Base-by-base conservation (phyloP, 2,888 invertebrate species). In the Parnassius glacialis region DNA sequence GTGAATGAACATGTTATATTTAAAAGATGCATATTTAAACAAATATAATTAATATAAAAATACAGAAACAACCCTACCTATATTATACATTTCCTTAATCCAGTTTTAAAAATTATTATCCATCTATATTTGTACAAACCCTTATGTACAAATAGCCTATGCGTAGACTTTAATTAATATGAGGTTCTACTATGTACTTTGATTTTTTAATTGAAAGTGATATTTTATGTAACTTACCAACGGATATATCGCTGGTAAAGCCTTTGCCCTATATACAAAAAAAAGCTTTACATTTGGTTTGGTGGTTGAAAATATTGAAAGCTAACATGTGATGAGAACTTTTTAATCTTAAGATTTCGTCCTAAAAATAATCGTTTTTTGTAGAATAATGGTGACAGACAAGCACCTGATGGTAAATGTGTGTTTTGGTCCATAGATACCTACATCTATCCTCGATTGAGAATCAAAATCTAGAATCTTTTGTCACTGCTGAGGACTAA, bases 111-210 rank as follows among this genome's bases (percentile, higher is more conserved):
- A 25, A 56, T 59, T 56, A 59, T 59, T 56, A 59, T 56, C 41
- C 45, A 52, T 56, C 45, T 59, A 63, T 64, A 41, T 71, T 72
- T 70, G 71, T 72, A 72, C 71, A 70, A 61, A 57, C 52, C 54
- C 59, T 64, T 66, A 68, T 70, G 66, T 70, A 72, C 68, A 70
- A 66, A 63, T 54, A 42, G 59, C 54, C 51, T 61, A 56, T 54
- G 59, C 57, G 55, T 60, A 62, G 57, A 62, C 44, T 41, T 48
- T 64, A 67, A 64, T 64, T 66, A 48, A 59, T 65, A 62, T 69
- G 71, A 73, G 70, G 67, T 73, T 71, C 65, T 52, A 62, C 65
- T 68, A 60, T 71, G 68, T 72, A 72, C 72, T 70, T 68, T 57
- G 16, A 42, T 54, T 51, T 52, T 25, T 44, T 51, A 54, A 54